Evolutionary conservation across 2,113 vertebrate genomes (phyloP).

Genomic region (Podilymbus podiceps): DNA sequence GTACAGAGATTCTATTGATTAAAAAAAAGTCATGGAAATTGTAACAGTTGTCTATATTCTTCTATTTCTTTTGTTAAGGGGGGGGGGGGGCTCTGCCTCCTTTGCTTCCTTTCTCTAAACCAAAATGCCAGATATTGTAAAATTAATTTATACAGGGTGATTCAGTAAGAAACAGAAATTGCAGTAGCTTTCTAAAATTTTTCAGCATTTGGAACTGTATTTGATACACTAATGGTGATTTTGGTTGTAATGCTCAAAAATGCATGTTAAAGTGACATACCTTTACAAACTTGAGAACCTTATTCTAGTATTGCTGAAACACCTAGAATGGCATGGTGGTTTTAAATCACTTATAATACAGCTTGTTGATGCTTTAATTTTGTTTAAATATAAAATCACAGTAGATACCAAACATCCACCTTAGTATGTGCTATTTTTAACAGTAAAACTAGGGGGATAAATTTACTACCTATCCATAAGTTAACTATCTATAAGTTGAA

Average conservation of each 20-base stretch:
- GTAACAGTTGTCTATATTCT: constrained; percentile 36
- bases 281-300: neutral
- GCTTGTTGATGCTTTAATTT: neutral
- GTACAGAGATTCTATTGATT: constrained; percentile 61
- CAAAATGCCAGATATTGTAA: neutral
- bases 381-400: neutral
- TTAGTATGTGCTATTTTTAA: neutral
- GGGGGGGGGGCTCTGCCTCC: neutral
- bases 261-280: neutral
- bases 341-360: neutral
- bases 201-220: neutral
- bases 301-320: neutral
- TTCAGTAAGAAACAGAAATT: neutral
- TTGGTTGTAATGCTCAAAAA: neutral
- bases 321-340: neutral
- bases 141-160: neutral
- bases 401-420: neutral
- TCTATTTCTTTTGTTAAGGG: constrained; percentile 22
- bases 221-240: neutral
- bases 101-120: constrained; percentile 1
- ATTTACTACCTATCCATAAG: neutral
- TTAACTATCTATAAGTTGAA: neutral
- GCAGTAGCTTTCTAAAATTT: neutral
- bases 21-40: neutral
- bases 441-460: neutral